Conservation (phyloP, 2,797 vertebrate genomes). For the Sebastes miniatus region DNA sequence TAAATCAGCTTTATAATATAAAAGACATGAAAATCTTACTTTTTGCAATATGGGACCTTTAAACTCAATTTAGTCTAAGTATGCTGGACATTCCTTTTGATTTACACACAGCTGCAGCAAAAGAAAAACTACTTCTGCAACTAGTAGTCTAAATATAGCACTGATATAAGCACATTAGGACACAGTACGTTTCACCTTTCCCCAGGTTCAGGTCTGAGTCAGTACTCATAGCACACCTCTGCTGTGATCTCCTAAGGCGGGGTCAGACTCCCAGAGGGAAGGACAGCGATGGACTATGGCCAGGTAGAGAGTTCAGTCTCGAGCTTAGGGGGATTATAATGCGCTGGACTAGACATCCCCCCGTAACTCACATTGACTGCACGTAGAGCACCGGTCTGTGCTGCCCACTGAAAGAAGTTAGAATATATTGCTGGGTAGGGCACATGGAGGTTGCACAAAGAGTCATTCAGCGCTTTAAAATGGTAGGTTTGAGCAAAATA, state of each 20-base stretch:
- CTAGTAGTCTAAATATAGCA: conserved; percentile 35
- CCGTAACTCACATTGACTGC: conserved; percentile 54
- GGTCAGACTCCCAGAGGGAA: conserved; percentile 60
- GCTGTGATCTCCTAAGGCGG: conserved; percentile 55
- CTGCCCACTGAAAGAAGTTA: conserved; percentile 30
- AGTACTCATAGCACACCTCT: conserved; percentile 57
- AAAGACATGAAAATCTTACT: too few relatives aligned
- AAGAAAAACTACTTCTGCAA: conserved; percentile 14
- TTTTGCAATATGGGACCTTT: too few relatives aligned
- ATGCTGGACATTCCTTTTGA: conserved; percentile 13
- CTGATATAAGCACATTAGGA: conserved; percentile 24
- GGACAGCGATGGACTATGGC: conserved; percentile 55
- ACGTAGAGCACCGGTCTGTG: conserved; percentile 7
- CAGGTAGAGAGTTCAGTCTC: conserved; percentile 54
- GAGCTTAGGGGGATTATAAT: conserved; percentile 55
- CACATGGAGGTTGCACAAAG: conserved; percentile 5
- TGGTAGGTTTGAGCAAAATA: background rate
- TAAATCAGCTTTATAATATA: too few relatives aligned
- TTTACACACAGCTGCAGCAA: conserved; percentile 6
- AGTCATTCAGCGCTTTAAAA: background rate
- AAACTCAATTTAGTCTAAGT: background rate
- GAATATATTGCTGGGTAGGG: conserved; percentile 28
- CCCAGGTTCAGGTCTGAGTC: conserved; percentile 63
- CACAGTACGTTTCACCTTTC: conserved; percentile 67
- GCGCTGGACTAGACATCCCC: conserved; percentile 39